A percentile compares a stretch with the other conserved stretches of the same genome.
Conservation (phyloP, 2,888 invertebrate genomes). For the Alsophila aescularia region DNA sequence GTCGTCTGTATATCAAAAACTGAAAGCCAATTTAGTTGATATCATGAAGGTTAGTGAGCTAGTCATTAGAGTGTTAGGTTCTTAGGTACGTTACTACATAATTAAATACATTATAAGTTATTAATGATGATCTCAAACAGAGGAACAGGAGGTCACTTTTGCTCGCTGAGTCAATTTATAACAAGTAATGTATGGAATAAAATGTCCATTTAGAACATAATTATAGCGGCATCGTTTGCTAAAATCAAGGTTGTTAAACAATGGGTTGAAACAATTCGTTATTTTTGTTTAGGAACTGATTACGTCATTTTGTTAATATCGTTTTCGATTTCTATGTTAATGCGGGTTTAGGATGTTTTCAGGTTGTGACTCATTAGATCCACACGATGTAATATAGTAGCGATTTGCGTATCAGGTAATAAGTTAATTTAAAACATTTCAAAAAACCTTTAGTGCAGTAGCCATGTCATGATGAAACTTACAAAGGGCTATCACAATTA, state of each 20-base stretch:
- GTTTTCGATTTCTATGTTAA: neutral
- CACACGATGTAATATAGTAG: too few relatives aligned
- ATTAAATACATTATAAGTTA: too few relatives aligned
- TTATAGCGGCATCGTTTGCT: constrained; percentile 39
- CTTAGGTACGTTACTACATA: neutral
- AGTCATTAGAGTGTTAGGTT: too few relatives aligned
- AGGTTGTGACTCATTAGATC: neutral
- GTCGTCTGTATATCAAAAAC: too few relatives aligned
- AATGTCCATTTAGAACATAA: constrained; percentile 25
- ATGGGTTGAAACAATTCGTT: constrained; percentile 30
- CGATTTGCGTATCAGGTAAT: too few relatives aligned
- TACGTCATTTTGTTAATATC: constrained; percentile 9
- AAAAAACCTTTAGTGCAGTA: too few relatives aligned
- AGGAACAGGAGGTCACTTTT: constrained; percentile 13
- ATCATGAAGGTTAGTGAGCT: too few relatives aligned
- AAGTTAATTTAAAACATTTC: too few relatives aligned
- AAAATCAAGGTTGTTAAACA: constrained; percentile 39
- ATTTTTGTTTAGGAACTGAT: constrained; percentile 24
- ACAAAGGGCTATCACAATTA: too few relatives aligned
- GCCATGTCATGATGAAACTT: too few relatives aligned
- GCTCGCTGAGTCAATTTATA: constrained; percentile 8
- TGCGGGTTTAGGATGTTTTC: neutral
- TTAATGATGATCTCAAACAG: neutral
- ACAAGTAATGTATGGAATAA: constrained; percentile 17
- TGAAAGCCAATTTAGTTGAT: too few relatives aligned